Conservation (phyloP, 92 coral and sea anemone species). For the Epizoanthus fatuus region DNA sequence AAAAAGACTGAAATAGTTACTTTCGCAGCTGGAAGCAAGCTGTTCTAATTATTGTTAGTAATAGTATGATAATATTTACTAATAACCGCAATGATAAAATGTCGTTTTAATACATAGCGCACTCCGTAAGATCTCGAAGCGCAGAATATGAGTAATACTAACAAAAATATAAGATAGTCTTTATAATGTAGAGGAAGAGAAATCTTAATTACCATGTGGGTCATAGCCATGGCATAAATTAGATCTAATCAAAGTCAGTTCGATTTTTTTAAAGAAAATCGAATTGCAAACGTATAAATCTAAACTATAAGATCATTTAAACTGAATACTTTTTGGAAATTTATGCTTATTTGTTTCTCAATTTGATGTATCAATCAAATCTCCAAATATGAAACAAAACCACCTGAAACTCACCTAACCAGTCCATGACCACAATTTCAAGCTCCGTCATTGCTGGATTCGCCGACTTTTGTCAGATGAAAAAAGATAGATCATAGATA, state of each 20-base stretch:
- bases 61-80: not conserved
- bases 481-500: not conserved
- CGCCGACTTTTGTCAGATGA: not conserved
- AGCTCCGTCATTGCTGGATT: conserved; percentile 39
- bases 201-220: too few relatives aligned
- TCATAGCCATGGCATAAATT: too few relatives aligned
- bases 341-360: not conserved
- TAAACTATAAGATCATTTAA: too few relatives aligned
- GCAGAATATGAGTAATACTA: not conserved
- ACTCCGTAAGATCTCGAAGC: not conserved
- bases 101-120: not conserved
- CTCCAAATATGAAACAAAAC: not conserved
- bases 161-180: not conserved
- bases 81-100: too few relatives aligned
- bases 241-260: too few relatives aligned
- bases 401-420: not conserved
- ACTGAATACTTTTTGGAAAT: not conserved
- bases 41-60: not conserved
- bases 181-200: too few relatives aligned
- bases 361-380: not conserved
- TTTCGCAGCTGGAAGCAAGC: not conserved
- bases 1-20: not conserved
- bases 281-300: too few relatives aligned
- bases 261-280: too few relatives aligned
- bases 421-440: conserved; percentile 21